These are phyloP conservation scores for Seira ritae DNA, from an alignment of 2,888 invertebrate species.

Conservation along the genomic window DNA sequence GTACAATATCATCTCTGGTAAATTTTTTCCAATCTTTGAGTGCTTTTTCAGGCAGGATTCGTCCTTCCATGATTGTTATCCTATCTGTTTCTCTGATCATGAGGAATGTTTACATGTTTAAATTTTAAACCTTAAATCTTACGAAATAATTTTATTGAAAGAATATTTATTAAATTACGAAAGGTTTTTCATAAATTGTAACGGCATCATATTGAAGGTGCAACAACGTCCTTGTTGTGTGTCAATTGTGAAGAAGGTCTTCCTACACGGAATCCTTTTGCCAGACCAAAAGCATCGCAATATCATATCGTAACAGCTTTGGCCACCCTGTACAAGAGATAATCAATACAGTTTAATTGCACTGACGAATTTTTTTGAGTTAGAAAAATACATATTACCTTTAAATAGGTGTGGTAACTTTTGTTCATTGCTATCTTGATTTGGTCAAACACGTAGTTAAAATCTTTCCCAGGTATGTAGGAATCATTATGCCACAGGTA, in stretches of 20 bases:
- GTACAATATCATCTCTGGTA: not conserved
- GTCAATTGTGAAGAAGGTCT: slow-evolving; percentile 18
- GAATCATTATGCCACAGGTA: not conserved
- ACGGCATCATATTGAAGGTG: slow-evolving; percentile 46
- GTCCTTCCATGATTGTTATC: not conserved
- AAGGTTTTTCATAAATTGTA: not conserved
- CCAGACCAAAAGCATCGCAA: slow-evolving; percentile 32
- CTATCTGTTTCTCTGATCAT: no score
- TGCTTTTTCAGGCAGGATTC: not conserved
- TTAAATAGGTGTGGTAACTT: no score
- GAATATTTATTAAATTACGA: slow-evolving; percentile 1
- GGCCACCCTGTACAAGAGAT: not conserved
- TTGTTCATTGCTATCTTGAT: no score
- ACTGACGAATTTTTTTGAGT: no score
- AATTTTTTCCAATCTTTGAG: not conserved
- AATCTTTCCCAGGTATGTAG: not conserved
- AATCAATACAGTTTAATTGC: no score
- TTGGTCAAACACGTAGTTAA: no score
- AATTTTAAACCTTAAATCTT: no score
- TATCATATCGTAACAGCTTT: slow-evolving; percentile 25
- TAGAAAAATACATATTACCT: no score
- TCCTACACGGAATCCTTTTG: not conserved
- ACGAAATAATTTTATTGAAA: no score
- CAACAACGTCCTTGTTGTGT: slow-evolving; percentile 38
- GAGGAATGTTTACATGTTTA: no score